phyloP scores from a whole-genome alignment of 2,888 invertebrate species.

The Plagodis pulveraria region DNA sequence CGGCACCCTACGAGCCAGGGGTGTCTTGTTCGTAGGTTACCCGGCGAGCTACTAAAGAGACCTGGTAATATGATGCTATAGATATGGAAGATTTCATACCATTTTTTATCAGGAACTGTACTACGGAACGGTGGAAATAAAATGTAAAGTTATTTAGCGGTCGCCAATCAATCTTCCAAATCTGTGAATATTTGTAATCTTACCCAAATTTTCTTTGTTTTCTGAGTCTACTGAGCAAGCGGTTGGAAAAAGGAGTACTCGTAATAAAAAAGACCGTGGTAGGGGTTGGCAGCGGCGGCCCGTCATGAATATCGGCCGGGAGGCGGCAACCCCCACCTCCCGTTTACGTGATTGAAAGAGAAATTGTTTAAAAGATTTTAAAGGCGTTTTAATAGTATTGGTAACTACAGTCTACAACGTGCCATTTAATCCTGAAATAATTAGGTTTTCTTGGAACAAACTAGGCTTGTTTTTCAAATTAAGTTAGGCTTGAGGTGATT shows the following conservation, averaged over 20 bases:
- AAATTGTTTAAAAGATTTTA: slow-evolving; percentile 70
- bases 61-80: no score
- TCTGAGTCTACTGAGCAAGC: slow-evolving; percentile 13
- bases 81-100: no score
- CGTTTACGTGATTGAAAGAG: slow-evolving; percentile 76
- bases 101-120: no score
- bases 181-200: neutral
- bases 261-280: slow-evolving; percentile 48
- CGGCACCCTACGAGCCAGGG: no score
- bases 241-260: slow-evolving; percentile 20
- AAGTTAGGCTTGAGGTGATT: no score
- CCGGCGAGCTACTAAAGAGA: no score
- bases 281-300: slow-evolving; percentile 44
- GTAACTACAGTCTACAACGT: slow-evolving; percentile 34
- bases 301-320: slow-evolving; percentile 59
- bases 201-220: slow-evolving; percentile 10
- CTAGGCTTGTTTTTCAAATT: neutral
- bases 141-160: no score
- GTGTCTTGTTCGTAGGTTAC: no score
- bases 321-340: slow-evolving; percentile 54
- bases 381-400: slow-evolving; percentile 54
- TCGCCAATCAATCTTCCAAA: no score
- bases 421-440: slow-evolving; percentile 22
- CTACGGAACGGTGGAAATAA: no score
- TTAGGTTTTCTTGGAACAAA: slow-evolving; percentile 16